Evolutionary conservation across 1,140 invertebrate genomes (phyloP).

Genomic region (Papilio machaon): DNA sequence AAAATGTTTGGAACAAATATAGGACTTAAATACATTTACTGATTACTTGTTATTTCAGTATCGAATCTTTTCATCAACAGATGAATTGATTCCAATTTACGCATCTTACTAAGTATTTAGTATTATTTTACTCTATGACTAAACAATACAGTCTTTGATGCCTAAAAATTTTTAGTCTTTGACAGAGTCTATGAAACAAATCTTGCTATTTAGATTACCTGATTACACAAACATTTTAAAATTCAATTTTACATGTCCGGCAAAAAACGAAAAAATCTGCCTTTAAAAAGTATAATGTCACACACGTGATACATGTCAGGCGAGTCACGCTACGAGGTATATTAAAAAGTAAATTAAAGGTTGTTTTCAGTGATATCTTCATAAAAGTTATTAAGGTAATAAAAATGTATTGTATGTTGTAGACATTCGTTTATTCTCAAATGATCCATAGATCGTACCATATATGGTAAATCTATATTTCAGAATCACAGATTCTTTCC

Average conservation of each 20-base stretch:
- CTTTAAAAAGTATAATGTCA: neutral
- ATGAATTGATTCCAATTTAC: neutral
- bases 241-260: neutral
- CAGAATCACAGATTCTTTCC: neutral
- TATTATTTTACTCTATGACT: neutral
- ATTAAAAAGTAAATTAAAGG: neutral
- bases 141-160: neutral
- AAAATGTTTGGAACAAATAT: too few relatives aligned
- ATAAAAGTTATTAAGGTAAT: conserved; percentile 8
- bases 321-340: neutral
- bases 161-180: neutral
- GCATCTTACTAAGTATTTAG: neutral
- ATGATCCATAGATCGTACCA: neutral
- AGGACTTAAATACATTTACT: too few relatives aligned
- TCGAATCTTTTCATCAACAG: too few relatives aligned
- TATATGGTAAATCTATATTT: neutral
- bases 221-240: neutral
- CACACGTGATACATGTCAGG: neutral
- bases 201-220: neutral
- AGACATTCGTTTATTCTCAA: neutral
- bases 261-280: neutral
- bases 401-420: neutral
- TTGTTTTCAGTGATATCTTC: neutral
- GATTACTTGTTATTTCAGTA: too few relatives aligned
- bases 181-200: neutral